phyloP scores from a whole-genome alignment of 2,113 vertebrate genomes.

The Verasper variegatus region DNA sequence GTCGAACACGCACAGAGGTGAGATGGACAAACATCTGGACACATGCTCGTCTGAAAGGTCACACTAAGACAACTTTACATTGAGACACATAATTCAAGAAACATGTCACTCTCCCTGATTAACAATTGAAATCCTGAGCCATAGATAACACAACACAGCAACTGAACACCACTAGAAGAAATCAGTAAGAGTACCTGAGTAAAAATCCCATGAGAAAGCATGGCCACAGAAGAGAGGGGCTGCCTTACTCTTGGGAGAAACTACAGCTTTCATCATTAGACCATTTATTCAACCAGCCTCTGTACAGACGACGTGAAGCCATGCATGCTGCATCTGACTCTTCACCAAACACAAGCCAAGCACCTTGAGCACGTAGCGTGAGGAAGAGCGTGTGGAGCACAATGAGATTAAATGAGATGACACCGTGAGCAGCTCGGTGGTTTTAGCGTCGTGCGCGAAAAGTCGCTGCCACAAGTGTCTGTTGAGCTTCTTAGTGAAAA shows the following conservation, averaged over 20 bases:
- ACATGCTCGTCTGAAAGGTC: neutral
- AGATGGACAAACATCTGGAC: neutral
- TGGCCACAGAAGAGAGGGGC: slow-evolving; percentile 81
- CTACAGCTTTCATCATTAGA: slow-evolving; percentile 83
- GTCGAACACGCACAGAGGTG: slow-evolving; percentile 7
- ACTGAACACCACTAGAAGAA: slow-evolving; percentile 56
- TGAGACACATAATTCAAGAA: neutral
- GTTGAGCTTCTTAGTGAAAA: too few relatives aligned
- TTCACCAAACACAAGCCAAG: slow-evolving; percentile 26
- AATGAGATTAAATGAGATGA: slow-evolving; percentile 21
- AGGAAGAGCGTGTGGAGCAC: slow-evolving; percentile 17
- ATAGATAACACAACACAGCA: slow-evolving; percentile 44
- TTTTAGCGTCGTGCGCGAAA: neutral
- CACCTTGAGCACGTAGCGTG: slow-evolving; percentile 11
- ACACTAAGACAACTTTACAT: neutral
- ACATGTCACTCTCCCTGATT: neutral
- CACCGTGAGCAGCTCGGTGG: slow-evolving; percentile 20
- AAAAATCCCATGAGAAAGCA: slow-evolving; percentile 85
- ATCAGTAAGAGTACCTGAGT: slow-evolving; percentile 79
- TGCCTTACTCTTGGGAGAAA: slow-evolving; percentile 82
- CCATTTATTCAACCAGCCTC: slow-evolving; percentile 56
- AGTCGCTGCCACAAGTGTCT: too few relatives aligned
- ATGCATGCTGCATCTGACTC: slow-evolving; percentile 55
- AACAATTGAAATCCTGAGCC: neutral
- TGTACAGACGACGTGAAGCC: slow-evolving; percentile 46